Conservation (phyloP, 2,113 vertebrate species). For the Potamarius usumacintae region DNA sequence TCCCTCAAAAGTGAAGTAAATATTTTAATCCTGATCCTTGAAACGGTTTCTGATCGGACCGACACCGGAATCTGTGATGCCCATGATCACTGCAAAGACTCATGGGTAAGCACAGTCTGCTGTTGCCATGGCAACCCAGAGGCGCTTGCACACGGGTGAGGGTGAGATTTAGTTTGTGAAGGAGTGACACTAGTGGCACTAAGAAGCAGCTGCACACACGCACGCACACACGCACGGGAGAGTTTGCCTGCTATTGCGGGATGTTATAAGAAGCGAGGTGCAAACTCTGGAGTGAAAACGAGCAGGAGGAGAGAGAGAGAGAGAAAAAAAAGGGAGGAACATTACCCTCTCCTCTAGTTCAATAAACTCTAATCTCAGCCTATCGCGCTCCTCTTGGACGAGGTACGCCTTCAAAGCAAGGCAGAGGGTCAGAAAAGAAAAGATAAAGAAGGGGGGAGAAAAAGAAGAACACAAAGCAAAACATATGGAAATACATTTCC, state of each 20-base stretch:
- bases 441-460: constrained; percentile 28
- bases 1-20: neutral
- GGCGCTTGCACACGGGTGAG: constrained; percentile 39
- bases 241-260: constrained; percentile 58
- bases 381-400: constrained; percentile 81
- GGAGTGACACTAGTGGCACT: constrained; percentile 28
- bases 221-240: constrained; percentile 38
- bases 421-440: constrained; percentile 65
- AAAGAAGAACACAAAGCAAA: constrained; percentile 53
- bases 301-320: constrained; percentile 49
- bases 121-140: constrained; percentile 56
- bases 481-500: constrained; percentile 21
- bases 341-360: constrained; percentile 88
- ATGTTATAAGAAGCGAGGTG: constrained; percentile 68
- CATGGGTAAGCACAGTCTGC: constrained; percentile 30
- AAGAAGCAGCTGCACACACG: constrained; percentile 44
- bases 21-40: neutral
- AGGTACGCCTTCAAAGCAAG: constrained; percentile 79
- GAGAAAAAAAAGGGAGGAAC: constrained; percentile 61
- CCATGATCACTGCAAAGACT: constrained; percentile 23
- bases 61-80: neutral
- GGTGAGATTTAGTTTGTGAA: constrained; percentile 49
- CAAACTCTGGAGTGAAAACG: constrained; percentile 55
- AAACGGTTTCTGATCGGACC: neutral
- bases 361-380: constrained; percentile 84